Base-by-base conservation (phyloP, 2,113 vertebrate genomes). In the Amazona vittata region DNA sequence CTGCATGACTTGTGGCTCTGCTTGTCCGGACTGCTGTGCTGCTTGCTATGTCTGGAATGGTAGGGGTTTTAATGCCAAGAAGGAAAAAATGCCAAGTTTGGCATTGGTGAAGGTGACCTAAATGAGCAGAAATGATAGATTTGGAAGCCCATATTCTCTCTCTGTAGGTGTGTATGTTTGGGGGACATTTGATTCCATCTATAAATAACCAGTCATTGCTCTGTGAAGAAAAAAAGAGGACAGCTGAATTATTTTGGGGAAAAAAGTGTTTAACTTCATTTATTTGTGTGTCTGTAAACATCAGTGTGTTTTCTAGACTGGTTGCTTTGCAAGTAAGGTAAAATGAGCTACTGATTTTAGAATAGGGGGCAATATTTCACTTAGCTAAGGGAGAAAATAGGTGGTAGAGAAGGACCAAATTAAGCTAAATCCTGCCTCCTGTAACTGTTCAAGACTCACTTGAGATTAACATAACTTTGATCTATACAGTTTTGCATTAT, bases 141-240 rank as follows among this genome's bases (percentile, higher is more conserved):
- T 55, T 93, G 80, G 31, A 77, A 74, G 69, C 55, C 33, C 1
- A 0, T 31, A 5, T 37, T 84, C 62, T 29, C 78, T 82, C 53
- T 52, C 3, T 25, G 57, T 68, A 57, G 84, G 80, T 1, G 1
- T 46, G 53, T 37, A 33, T 62, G 57, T 76, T 76, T 47, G n/a
- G 86, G 65, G 55, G 91, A 93, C 57, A 79, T 73, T 69, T 85
- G 91, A 94, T 93, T 59, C 87, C 62, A 3, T 76, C 80, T 95
- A 83, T 94, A 91, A 97, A 96, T 95, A 96, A 89, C 62, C 25
- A 15, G 1, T 76, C 25, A 1, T 41, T 74, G 21, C 75, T 85
- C 53, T 90, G 26, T n/a, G 84, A 79, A 75, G 83, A 83, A 73
- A 63, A 86, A 80, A 62, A 74, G 70, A 85, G 78, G 15, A 19